A percentile compares a stretch with the other conserved stretches of the same genome.
Conservation (phyloP, 2,797 vertebrate species). For the Rousettus madagascariensis region DNA sequence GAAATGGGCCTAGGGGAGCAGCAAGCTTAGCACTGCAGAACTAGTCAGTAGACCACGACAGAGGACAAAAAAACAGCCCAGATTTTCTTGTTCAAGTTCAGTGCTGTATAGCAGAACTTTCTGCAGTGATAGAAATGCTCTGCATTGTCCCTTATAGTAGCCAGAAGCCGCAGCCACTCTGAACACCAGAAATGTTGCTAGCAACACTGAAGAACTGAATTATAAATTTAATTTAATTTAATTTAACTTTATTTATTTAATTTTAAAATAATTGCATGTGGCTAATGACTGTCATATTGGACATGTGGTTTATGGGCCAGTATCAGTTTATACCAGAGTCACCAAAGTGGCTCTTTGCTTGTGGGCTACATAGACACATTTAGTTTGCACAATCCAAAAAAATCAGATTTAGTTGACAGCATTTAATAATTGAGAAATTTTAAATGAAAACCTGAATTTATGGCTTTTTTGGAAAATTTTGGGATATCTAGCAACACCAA, state of each 20-base stretch:
- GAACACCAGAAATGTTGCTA: background rate
- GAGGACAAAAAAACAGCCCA: background rate
- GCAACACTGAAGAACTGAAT: background rate
- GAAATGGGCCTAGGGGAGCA: background rate
- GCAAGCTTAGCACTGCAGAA: background rate
- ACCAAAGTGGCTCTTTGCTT: background rate
- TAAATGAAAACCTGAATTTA: background rate
- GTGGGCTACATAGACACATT: background rate
- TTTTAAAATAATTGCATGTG: background rate
- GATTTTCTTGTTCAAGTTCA: background rate
- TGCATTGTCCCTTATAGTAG: background rate
- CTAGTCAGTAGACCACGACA: background rate
- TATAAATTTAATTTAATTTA: background rate
- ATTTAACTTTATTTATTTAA: background rate
- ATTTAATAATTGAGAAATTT: background rate
- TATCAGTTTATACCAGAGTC: background rate
- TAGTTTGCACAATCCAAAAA: background rate
- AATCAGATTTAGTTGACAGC: background rate
- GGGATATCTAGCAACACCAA: background rate
- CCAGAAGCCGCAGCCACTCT: background rate
- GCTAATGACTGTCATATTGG: background rate
- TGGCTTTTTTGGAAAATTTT: background rate
- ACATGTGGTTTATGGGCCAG: background rate
- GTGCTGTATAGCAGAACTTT: background rate
- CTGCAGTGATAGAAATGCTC: background rate